phyloP scores from a whole-genome alignment of 35 echinoderm and acorn worm species.

The Diadema setosum region DNA sequence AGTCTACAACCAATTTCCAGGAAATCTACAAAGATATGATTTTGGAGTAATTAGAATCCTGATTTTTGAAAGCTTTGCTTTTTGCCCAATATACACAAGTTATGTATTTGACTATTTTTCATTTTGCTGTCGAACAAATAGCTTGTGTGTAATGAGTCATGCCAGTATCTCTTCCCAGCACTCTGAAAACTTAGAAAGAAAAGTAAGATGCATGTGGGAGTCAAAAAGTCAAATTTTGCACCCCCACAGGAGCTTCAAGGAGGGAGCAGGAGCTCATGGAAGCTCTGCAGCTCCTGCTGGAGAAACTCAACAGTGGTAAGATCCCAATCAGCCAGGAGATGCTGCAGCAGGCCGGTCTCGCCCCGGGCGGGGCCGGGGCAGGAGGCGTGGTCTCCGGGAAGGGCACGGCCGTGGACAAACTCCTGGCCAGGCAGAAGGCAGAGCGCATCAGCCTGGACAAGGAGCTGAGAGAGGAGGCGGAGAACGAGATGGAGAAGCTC shows the following conservation, averaged over 20 bases:
- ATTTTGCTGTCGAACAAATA: no score
- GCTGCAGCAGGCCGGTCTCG: slow-evolving; percentile 52
- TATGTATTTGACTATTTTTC: no score
- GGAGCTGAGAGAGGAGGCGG: slow-evolving; percentile 80
- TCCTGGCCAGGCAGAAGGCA: slow-evolving; percentile 72
- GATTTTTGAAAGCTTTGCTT: no score
- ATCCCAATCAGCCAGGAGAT: slow-evolving; percentile 92
- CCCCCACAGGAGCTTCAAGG: slow-evolving; percentile 14
- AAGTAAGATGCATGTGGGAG: no score
- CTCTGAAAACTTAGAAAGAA: no score
- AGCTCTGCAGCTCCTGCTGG: slow-evolving; percentile 73
- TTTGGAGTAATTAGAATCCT: no score
- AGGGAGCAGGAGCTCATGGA: slow-evolving; percentile 91
- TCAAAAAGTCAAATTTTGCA: no score
- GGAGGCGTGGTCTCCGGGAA: slow-evolving; percentile 40
- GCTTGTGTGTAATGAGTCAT: no score
- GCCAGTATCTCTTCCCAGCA: no score
- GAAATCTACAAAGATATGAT: no score
- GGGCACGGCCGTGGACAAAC: slow-evolving; percentile 54
- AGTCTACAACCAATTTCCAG: no score
- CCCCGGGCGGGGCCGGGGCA: not conserved
- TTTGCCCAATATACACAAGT: no score
- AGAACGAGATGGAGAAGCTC: slow-evolving; percentile 77
- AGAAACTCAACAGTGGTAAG: slow-evolving; percentile 87
- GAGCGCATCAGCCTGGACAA: slow-evolving; percentile 76